Conservation (phyloP, 92 coral and sea anemone genomes). For the Zoanthus sociatus region DNA sequence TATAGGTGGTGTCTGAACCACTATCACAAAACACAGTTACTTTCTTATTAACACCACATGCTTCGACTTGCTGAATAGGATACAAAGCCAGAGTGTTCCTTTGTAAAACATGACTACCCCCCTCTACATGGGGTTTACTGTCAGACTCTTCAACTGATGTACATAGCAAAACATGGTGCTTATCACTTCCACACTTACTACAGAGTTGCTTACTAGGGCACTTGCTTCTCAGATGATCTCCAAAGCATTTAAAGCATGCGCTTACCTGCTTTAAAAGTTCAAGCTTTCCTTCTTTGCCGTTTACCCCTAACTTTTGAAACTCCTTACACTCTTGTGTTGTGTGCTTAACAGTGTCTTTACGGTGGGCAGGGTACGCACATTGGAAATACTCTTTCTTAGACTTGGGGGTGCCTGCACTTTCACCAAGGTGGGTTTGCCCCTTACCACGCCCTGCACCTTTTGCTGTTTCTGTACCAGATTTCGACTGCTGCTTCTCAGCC, state of each 20-base stretch:
- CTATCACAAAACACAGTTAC: conserved; percentile 51
- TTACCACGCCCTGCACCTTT: conserved; percentile 39
- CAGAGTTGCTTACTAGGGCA: conserved; percentile 53
- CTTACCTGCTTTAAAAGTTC: conserved; percentile 40
- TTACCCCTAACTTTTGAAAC: conserved; percentile 63
- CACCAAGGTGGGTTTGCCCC: conserved; percentile 46
- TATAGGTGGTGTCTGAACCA: conserved; percentile 55
- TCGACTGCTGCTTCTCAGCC: conserved; percentile 64
- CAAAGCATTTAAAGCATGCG: conserved; percentile 60
- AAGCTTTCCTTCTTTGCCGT: conserved; percentile 38
- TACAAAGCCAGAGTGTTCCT: conserved; percentile 47
- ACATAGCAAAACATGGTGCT: conserved; percentile 53
- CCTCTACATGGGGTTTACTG: conserved; percentile 20
- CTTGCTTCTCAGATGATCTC: conserved; percentile 49
- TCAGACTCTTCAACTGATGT: conserved; percentile 21
- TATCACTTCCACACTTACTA: conserved; percentile 41
- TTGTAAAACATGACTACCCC: conserved; percentile 35
- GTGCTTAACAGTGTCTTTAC: conserved; percentile 68
- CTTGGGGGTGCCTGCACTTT: conserved; percentile 8
- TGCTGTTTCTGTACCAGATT: not conserved
- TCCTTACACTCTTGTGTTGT: conserved; percentile 73
- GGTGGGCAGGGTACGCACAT: conserved; percentile 66
- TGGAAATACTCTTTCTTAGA: conserved; percentile 47
- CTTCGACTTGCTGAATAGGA: conserved; percentile 55
- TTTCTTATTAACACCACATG: conserved; percentile 40